Conservation (phyloP, 2,797 vertebrate genomes). For the Babyrousa celebensis region DNA sequence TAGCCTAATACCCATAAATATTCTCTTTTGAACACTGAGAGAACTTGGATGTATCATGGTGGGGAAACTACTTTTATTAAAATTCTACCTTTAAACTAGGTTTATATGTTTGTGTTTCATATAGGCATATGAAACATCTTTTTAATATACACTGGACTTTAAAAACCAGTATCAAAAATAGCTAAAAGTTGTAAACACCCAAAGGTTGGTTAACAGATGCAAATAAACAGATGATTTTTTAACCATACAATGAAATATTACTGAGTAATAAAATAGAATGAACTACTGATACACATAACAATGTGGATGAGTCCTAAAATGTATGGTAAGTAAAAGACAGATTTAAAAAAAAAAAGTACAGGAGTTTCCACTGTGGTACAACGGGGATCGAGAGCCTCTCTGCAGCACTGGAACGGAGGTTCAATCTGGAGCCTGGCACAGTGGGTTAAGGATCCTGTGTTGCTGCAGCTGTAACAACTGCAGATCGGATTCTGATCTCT, state of each 20-base stretch:
- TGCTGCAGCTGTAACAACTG: no score
- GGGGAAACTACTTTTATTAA: conserved; percentile 17
- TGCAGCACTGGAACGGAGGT: no score
- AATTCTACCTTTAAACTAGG: conserved; percentile 51
- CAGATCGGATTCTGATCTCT: no score
- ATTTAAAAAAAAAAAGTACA: background rate
- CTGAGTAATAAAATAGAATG: background rate
- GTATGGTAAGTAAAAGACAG: background rate
- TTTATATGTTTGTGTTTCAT: conserved; percentile 23
- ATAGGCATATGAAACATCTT: conserved; percentile 41
- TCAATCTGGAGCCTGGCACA: no score
- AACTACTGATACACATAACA: background rate
- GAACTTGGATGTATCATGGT: background rate
- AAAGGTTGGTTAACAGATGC: background rate
- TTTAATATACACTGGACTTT: background rate
- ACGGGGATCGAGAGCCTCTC: no score
- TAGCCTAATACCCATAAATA: background rate
- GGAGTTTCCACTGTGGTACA: no score
- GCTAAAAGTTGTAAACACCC: background rate
- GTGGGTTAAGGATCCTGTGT: no score
- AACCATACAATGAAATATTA: background rate
- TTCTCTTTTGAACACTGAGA: conserved; percentile 1
- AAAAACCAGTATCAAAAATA: conserved; percentile 38
- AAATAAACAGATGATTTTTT: background rate
- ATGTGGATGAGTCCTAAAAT: conserved; percentile 3